Evolutionary conservation across 2,888 invertebrate species (phyloP).

Genomic region (Craniophora ligustri): DNA sequence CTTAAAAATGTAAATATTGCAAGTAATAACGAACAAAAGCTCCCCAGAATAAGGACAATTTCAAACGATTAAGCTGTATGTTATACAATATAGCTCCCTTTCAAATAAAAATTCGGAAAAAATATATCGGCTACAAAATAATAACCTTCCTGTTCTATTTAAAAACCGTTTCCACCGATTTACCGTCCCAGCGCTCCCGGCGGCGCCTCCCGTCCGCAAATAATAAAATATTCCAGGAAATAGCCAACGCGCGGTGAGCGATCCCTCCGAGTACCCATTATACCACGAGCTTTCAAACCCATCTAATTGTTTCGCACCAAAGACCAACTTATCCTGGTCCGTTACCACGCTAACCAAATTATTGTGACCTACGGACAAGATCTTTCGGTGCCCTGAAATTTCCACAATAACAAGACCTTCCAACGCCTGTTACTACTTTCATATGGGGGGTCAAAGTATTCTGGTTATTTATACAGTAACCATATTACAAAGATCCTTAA

Average conservation of each 20-base stretch:
- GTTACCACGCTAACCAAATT: conserved; percentile 27
- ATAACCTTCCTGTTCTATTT: conserved; percentile 32
- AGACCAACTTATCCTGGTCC: not conserved
- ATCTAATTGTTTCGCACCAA: not conserved
- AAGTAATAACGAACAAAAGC: too few relatives aligned
- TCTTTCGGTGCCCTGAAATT: conserved; percentile 19
- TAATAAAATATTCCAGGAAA: conserved; percentile 54
- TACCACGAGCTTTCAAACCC: not conserved
- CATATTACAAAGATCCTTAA: conserved; percentile 3
- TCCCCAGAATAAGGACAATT: too few relatives aligned
- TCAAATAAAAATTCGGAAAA: conserved; percentile 14
- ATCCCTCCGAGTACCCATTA: conserved; percentile 26
- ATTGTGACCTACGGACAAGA: conserved; percentile 25
- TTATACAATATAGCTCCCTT: not conserved
- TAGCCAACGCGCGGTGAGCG: conserved; percentile 31
- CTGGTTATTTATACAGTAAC: not conserved
- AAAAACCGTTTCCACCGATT: conserved; percentile 41
- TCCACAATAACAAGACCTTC: conserved; percentile 21
- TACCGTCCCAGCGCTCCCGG: conserved; percentile 30
- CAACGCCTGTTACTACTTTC: not conserved
- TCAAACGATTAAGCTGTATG: too few relatives aligned
- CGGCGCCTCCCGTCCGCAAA: conserved; percentile 37
- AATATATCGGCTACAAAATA: conserved; percentile 24
- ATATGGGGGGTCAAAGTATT: not conserved
- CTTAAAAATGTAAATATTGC: too few relatives aligned